Conservation (phyloP, 1,140 invertebrate genomes). For the Zaprionus ghesquierei region DNA sequence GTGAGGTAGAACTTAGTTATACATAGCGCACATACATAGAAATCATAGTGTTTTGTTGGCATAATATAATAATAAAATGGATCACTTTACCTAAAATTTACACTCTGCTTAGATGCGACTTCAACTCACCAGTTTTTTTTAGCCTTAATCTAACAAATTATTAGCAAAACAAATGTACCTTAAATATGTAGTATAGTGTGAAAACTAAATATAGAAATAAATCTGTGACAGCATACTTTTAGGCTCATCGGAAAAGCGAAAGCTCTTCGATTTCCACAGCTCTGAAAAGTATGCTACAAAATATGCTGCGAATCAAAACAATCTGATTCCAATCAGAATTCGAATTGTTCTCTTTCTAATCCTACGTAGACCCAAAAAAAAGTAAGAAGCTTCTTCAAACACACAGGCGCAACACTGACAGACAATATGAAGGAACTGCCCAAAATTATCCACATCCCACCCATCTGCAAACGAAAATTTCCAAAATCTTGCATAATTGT, state of each 20-base stretch:
- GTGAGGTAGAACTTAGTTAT: neutral
- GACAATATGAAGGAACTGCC: too few species aligned
- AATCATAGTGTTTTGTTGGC: neutral
- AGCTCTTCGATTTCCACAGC: neutral
- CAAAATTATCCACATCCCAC: too few species aligned
- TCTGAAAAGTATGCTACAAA: constrained; percentile 6
- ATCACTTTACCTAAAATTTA: neutral
- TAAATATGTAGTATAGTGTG: neutral
- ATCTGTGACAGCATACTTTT: neutral
- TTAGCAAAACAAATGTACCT: neutral
- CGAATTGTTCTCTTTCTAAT: constrained; percentile 17
- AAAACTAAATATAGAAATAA: neutral
- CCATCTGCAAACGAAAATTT: neutral
- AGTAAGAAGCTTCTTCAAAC: too few species aligned
- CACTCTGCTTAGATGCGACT: neutral
- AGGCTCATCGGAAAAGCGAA: neutral
- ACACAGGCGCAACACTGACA: neutral
- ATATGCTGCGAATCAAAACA: neutral
- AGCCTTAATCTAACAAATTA: neutral
- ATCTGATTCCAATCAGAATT: neutral
- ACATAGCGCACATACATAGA: neutral
- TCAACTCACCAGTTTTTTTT: neutral
- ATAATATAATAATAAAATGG: neutral
- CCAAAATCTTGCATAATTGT: neutral
- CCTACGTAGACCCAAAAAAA: neutral